Base-by-base conservation (phyloP, 2,888 invertebrate genomes). In the Laspeyria flexula region DNA sequence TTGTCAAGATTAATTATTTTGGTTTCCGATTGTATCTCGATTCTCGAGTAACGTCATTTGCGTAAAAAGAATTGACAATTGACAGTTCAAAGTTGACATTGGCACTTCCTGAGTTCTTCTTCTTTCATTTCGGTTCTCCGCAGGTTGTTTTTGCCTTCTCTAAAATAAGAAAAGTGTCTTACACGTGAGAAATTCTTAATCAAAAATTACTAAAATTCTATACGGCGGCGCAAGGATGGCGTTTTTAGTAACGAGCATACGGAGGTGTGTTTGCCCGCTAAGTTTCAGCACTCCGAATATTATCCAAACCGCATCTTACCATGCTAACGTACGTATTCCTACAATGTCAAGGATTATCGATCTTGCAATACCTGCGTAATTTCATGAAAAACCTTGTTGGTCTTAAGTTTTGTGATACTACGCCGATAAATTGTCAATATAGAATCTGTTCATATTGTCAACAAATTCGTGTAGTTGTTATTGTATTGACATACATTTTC, bases 271-370 rank as follows among this genome's bases (percentile, higher is more conserved):
- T 42, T 90, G 92, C 65, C 53, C 86, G 21, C 85, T 77, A 53
- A 85, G 79, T 56, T 69, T 86, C 4, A 90, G 83, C 56, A 85
- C 70, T 38, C 70, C 85, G 9, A 83, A 78, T 55, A 55, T 77
- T 30, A 58, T 94, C 45, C 95, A 94, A 60, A 90, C 93, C 13
- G 93, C 95, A 42, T 90, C 93, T 16, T 96, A 96, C 82, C 96
- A 96, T 79, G 95, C 95, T 52, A 96, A 96, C 81, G 96, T 96
- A 85, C 95, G 93, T 93, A 76, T 66, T 67, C 61, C 13, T 43
- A 47, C 78, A 81, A 80, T 78, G 78, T 77, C 83, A 83, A 81
- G 73, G 74, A 73, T 70, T 79, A 82, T 83, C 68, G 80, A 81
- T 85, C 81, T 84, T 58, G 56, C 46, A 46, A 42, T 53, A 50